phyloP scores from a whole-genome alignment of 2,888 invertebrate genomes.

The Thelaira solivaga region DNA sequence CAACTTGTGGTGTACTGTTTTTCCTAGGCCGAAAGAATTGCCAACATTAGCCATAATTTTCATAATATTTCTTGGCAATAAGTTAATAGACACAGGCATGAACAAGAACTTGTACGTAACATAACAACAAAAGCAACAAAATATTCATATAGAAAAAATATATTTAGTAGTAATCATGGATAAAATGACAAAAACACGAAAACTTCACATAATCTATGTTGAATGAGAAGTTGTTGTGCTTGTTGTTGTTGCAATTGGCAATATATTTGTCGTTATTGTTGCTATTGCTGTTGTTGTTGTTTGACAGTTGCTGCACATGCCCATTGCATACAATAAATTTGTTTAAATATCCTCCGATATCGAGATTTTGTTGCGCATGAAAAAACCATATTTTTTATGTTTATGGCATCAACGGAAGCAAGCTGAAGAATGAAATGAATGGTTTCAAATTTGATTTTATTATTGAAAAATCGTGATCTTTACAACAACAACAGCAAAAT shows the following conservation, averaged over 20 bases:
- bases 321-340: constrained; percentile 52
- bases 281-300: too few relatives aligned
- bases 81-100: constrained; percentile 56
- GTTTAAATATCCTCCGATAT: constrained; percentile 48
- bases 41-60: constrained; percentile 45
- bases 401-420: constrained; percentile 50
- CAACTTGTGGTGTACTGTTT: not conserved
- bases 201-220: constrained; percentile 46
- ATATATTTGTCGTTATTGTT: not conserved
- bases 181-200: constrained; percentile 58
- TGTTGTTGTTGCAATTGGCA: constrained; percentile 15
- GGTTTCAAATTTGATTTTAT: constrained; percentile 25
- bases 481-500: too few relatives aligned
- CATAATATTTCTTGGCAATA: constrained; percentile 40
- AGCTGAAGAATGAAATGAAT: constrained; percentile 30
- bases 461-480: constrained; percentile 50
- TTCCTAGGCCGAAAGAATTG: constrained; percentile 1
- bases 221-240: constrained; percentile 3
- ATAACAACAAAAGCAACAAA: not conserved
- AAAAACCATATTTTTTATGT: constrained; percentile 10
- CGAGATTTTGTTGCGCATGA: constrained; percentile 13
- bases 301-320: constrained; percentile 53
- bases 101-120: constrained; percentile 31
- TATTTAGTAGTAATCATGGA: constrained; percentile 49
- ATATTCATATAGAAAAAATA: constrained; percentile 25